Conservation (phyloP, 2,113 vertebrate species). For the Pachyramphus minor region DNA sequence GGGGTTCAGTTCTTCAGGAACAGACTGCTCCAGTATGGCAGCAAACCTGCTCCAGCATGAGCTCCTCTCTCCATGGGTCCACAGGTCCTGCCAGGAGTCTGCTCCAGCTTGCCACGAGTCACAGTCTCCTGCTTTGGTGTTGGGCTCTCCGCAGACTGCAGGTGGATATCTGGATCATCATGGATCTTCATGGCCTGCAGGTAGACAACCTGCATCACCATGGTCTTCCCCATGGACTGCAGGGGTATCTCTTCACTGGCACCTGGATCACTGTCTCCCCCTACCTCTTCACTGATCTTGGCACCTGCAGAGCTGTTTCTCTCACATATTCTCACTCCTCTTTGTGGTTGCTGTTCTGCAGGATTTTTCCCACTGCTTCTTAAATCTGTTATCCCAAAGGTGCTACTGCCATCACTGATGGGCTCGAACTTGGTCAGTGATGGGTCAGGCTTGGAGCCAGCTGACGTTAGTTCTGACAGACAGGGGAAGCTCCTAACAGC, state of each 20-base stretch:
- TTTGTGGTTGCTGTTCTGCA: neutral
- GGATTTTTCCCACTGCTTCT: neutral
- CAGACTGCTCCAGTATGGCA: neutral
- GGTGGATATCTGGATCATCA: neutral
- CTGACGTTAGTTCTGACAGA: neutral
- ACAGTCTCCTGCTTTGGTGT: neutral
- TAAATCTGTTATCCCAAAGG: neutral
- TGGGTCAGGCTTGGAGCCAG: rapidly evolving
- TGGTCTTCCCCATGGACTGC: neutral
- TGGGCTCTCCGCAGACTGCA: neutral
- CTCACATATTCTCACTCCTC: neutral
- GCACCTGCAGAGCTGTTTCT: neutral
- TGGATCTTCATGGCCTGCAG: neutral
- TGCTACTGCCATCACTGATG: too few species aligned
- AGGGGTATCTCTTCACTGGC: neutral
- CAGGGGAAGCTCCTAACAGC: neutral
- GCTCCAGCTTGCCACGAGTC: neutral
- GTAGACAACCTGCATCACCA: neutral
- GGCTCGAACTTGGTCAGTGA: neutral
- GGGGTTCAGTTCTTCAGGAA: neutral
- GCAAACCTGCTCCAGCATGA: neutral
- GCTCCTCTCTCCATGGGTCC: neutral
- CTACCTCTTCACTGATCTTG: neutral
- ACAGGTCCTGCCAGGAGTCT: neutral
- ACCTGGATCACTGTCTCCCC: rapidly evolving